These are phyloP conservation scores for Nothobranchius furzeri DNA, from an alignment of 2,113 vertebrate genomes.

Conservation along the genomic window DNA sequence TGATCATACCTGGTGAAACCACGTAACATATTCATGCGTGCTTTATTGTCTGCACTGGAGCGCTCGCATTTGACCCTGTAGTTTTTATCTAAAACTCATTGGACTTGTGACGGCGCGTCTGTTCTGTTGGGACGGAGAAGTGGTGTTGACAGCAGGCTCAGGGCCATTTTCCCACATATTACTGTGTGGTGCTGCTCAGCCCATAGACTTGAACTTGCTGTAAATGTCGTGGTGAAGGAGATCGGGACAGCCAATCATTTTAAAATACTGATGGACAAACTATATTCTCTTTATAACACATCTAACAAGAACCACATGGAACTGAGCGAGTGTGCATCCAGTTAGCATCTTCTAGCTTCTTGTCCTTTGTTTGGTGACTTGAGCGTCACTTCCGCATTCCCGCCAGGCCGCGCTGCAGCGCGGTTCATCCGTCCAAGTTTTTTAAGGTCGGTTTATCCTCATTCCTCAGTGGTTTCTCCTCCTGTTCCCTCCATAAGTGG, in stretches of 20 bases:
- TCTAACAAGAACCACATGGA: not conserved
- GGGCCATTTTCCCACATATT: not conserved
- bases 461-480: no score
- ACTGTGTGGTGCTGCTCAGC: slow-evolving; percentile 7
- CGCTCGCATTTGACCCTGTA: no score
- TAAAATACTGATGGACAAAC: not conserved
- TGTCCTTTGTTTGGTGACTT: no score
- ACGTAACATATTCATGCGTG: not conserved
- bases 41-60: no score
- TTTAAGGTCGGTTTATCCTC: no score
- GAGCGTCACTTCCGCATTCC: no score
- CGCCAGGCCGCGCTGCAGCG: no score
- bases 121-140: not conserved
- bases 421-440: no score
- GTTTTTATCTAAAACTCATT: not conserved
- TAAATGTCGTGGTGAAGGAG: not conserved
- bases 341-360: no score
- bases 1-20: not conserved
- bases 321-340: not conserved
- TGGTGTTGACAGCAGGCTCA: not conserved
- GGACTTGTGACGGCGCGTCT: not conserved
- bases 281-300: not conserved
- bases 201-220: slow-evolving; percentile 2
- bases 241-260: slow-evolving; percentile 1
- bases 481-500: no score